Conservation (phyloP, 2,888 invertebrate species). For the Sarcophaga caerulescens region DNA sequence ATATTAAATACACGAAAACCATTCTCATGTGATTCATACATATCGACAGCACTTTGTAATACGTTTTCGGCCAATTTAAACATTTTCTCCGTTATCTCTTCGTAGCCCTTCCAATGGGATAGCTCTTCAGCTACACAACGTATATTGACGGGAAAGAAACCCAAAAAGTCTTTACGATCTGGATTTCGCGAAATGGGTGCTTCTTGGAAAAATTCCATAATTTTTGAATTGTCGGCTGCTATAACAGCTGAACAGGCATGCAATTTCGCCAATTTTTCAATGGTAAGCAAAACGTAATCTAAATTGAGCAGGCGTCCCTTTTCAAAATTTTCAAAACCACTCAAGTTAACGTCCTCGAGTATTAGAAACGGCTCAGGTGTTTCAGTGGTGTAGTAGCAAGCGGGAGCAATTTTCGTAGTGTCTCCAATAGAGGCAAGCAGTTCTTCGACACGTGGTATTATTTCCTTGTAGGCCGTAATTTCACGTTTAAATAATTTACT, state of each 20-base stretch:
- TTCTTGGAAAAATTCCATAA: conserved; percentile 78
- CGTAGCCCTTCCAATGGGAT: conserved; percentile 78
- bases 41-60: conserved; percentile 75
- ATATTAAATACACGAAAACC: conserved; percentile 78
- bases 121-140: conserved; percentile 78
- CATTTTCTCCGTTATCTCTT: conserved; percentile 79
- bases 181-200: conserved; percentile 79
- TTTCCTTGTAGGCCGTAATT: conserved; percentile 78
- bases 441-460: conserved; percentile 77
- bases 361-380: conserved; percentile 80
- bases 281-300: conserved; percentile 82
- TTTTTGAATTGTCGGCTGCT: conserved; percentile 73
- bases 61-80: conserved; percentile 78
- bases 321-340: conserved; percentile 83
- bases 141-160: conserved; percentile 79
- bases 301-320: conserved; percentile 83
- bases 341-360: conserved; percentile 83
- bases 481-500: conserved; percentile 80
- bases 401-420: conserved; percentile 77
- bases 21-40: conserved; percentile 75
- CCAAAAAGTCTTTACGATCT: conserved; percentile 78
- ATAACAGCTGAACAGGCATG: conserved; percentile 83
- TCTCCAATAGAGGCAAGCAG: conserved; percentile 78
- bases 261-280: conserved; percentile 83
- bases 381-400: conserved; percentile 79